These are phyloP conservation scores for Orientallactaga sibirica DNA, from an alignment of 2,797 vertebrate species.

Conservation along the genomic window DNA sequence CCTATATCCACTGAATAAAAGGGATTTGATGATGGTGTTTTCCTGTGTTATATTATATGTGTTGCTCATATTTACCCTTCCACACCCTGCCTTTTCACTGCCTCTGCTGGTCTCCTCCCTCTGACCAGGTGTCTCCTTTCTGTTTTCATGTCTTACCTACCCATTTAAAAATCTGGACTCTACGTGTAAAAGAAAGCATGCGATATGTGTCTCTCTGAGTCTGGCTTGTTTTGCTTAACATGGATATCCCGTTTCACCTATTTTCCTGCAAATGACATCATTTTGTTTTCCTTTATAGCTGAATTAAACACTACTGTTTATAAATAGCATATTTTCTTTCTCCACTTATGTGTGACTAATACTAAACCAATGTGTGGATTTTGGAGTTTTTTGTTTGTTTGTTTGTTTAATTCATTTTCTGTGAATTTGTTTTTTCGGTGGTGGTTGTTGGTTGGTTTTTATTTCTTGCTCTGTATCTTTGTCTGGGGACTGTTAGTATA, in stretches of 20 bases:
- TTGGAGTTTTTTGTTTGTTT: background rate
- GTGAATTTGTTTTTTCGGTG: background rate
- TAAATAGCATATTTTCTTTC: background rate
- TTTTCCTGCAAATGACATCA: background rate
- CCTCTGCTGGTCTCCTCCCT: background rate
- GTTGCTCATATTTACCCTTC: background rate
- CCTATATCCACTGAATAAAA: background rate
- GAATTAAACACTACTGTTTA: background rate
- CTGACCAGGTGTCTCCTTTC: too few relatives aligned
- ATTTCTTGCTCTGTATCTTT: background rate
- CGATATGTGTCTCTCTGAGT: background rate
- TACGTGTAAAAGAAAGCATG: background rate
- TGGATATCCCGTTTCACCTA: background rate
- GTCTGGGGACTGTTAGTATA: background rate
- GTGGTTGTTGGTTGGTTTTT: background rate
- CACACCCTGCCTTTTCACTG: too few relatives aligned
- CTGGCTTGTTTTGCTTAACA: background rate
- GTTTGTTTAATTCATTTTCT: too few relatives aligned
- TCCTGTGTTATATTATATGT: accelerated
- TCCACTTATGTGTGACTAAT: background rate
- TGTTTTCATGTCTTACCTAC: too few relatives aligned
- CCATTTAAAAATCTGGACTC: background rate
- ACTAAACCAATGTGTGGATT: background rate
- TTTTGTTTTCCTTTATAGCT: background rate
- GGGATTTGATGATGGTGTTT: too few relatives aligned